Base-by-base conservation (phyloP, 2,888 invertebrate species). In the Xestia sexstrigata region DNA sequence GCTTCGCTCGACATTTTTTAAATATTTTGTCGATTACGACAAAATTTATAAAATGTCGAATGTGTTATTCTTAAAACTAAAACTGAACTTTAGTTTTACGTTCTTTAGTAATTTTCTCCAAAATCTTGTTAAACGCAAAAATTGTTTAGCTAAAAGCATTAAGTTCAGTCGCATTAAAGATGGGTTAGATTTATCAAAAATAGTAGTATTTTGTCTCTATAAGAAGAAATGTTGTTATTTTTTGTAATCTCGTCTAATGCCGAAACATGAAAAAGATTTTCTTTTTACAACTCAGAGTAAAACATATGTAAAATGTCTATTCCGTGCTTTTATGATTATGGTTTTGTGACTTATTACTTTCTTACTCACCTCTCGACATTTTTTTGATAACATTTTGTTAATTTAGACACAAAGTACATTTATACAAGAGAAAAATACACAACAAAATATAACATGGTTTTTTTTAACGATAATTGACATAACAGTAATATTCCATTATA, bases 181-280 rank as follows among this genome's bases (percentile, higher is more conserved):
- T 58, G 58, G 26, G 58, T 20, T 9, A 62, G 1, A 30, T 30
- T 58, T 26, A 20, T 30, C 5, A 60, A 30, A 35, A 60, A 2
- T 60, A 20, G 20, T 35, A 39, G 23, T 35, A 39, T 35, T 35
- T 20, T 39, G 20, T 47, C n/a, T 45, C 45, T 5, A n/a, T 4
- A 67, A 67, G 13, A 17, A 47, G 20, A 17, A 20, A 35, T 47
- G 20, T 17, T 45, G 15, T 39, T 0, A 39, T 23, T 13, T 15
- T 49, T 70, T 35, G 7, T 17, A 55, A 58, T 30, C 26, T 49
- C 9, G 1, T 52, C 13, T 52, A 9, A 47, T 20, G 39, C 23
- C 30, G 26, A 42, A 55, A 78, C 58, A 82, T 52, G 83, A 55
- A 65, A 83, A 83, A n/a, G 45, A 79, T 74, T 83, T 83, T 69